Percentiles rank a stretch among this genome's conserved stretches.
phyloP scores from a whole-genome alignment of 2,113 vertebrate genomes.

The Piprites chloris region DNA sequence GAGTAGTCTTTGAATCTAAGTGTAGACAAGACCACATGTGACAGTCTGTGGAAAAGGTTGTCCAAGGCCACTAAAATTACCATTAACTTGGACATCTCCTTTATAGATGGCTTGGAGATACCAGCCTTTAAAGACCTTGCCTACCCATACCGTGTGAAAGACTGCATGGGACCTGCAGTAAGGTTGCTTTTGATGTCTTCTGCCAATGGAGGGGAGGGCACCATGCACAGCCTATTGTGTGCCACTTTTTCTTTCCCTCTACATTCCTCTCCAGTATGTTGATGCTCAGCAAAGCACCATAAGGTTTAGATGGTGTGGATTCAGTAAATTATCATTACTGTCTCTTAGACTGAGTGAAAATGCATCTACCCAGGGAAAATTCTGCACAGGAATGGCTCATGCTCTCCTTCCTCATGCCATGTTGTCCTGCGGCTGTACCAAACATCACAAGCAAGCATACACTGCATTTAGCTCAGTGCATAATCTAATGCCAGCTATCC shows the following conservation, averaged over 20 bases:
- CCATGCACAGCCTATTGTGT: not conserved
- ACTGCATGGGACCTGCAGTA: not conserved
- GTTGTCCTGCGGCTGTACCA: not conserved
- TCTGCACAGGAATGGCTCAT: not conserved
- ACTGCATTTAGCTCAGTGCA: not conserved
- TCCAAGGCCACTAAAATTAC: not conserved
- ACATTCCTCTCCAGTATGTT: not conserved
- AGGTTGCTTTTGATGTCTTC: not conserved
- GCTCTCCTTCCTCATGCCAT: not conserved
- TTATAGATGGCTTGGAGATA: not conserved
- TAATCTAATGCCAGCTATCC: not conserved
- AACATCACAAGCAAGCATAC: accelerated
- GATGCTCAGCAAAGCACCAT: not conserved
- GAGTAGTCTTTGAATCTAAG: not conserved
- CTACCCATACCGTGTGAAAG: not conserved
- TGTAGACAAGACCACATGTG: not conserved
- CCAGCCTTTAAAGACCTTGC: not conserved
- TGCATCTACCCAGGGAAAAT: not conserved
- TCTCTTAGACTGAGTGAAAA: not conserved
- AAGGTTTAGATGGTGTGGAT: accelerated
- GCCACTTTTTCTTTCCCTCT: not conserved
- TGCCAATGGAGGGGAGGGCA: not conserved
- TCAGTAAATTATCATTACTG: not conserved
- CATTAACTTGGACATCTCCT: not conserved
- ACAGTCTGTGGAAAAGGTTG: not conserved